Evolutionary conservation across 2,113 vertebrate species (phyloP), one percentile per base, ranked within the genome.

Genomic region (Dascyllus trimaculatus): DNA sequence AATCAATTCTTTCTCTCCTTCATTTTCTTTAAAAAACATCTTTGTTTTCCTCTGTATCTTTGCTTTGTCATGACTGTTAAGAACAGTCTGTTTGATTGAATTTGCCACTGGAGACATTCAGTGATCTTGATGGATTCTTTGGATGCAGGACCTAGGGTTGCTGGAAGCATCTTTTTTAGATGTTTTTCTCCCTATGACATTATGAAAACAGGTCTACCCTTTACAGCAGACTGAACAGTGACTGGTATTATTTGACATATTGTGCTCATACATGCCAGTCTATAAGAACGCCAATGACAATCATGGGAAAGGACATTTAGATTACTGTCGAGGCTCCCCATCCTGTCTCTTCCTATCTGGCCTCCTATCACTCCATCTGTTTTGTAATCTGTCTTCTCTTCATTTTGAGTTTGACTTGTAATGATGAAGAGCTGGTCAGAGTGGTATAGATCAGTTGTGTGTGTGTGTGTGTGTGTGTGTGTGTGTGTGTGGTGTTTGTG

Each of bases 241-340:
- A 89, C 61, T 81, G 74, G 78, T 82, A 72, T 87, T 87, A 76
- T 84, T 86, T 90, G 89, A 87, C 90, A 80, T 87, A 85, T 91
- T 85, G 76, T 71, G 69, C 80, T 81, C 73, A 85, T 79, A 89
- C 80, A 89, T 88, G 87, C 78, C 91, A 88, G 84, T 93, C 91
- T 90, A 85, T 89, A 87, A 88, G 88, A 91, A 90, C 89, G 88
- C 85, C 92, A 90, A 84, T 91, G 89, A 93, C 92, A 94, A 91
- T 92, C 88, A 92, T 84, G 85, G 89, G 87, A 90, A 81, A 92
- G 88, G 88, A 91, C 91, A 88, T 92, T 90, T 89, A 86, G 86
- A 93, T 92, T 88, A 92, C 89, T 82, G 89, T 85, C 77, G 81
- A 85, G 87, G 81, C 88, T 91, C 85, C 88, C 78, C 49, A 64